Percentiles rank a stretch among this genome's conserved stretches.
These are phyloP conservation scores for Syngnathus acus DNA, from an alignment of 2,797 vertebrate genomes.

Conservation along the genomic window DNA sequence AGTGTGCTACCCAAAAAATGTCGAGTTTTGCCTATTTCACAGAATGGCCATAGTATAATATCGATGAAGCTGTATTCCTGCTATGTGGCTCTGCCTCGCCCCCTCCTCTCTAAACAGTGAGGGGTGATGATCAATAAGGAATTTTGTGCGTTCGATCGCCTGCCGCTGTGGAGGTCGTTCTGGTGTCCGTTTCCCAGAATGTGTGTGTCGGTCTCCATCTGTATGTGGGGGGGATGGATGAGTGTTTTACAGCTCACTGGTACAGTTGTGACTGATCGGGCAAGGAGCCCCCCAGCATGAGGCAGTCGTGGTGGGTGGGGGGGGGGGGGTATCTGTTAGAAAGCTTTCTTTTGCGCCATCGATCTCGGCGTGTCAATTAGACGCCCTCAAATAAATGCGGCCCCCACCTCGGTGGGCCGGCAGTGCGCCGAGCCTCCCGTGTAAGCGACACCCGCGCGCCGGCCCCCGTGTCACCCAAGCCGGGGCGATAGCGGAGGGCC, in stretches of 20 bases:
- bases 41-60: neutral
- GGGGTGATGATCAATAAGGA: constrained; percentile 64
- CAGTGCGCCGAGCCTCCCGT: constrained; percentile 40
- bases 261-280: constrained; percentile 63
- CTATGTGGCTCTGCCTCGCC: constrained; percentile 40
- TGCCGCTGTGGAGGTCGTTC: constrained; percentile 13
- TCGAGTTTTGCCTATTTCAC: neutral
- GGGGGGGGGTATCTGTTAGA: constrained; percentile 32
- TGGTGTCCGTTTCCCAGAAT: constrained; percentile 1
- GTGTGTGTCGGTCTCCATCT: constrained; percentile 31
- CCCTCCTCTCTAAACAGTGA: constrained; percentile 41
- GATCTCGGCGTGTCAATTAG: constrained; percentile 70
- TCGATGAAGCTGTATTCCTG: constrained; percentile 29
- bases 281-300: constrained; percentile 41
- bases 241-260: constrained; percentile 49
- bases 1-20: neutral
- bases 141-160: constrained; percentile 58
- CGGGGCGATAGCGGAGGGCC: constrained; percentile 32
- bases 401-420: constrained; percentile 47
- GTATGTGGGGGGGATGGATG: constrained; percentile 24
- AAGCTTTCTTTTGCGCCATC: constrained; percentile 62
- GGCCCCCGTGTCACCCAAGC: constrained; percentile 49
- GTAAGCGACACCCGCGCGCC: constrained; percentile 55
- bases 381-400: constrained; percentile 68
- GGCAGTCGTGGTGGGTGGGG: constrained; percentile 53